These are phyloP conservation scores for Lepidurus apus DNA, from an alignment of 1,140 invertebrate species.

Conservation along the genomic window DNA sequence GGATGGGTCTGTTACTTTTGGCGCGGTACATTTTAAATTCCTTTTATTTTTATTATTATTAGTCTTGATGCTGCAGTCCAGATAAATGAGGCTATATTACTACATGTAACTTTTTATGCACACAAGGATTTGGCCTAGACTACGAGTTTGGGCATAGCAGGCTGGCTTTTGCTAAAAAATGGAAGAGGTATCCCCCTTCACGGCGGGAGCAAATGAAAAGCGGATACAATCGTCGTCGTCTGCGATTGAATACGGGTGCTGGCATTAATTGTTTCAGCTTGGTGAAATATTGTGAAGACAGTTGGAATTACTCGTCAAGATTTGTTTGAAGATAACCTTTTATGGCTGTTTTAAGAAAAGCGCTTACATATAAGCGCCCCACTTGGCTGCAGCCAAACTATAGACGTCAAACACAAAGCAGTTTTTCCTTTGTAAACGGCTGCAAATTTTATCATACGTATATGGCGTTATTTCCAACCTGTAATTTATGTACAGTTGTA, in stretches of 20 bases:
- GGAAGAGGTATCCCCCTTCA: not conserved
- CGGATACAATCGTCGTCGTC: not conserved
- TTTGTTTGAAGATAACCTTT: not conserved
- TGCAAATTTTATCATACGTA: constrained; percentile 1
- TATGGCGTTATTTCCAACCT: constrained; percentile 19
- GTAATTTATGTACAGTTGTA: constrained; percentile 16
- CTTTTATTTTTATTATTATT: not conserved
- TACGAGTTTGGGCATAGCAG: not conserved
- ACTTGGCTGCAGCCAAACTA: not conserved
- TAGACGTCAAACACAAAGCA: not conserved
- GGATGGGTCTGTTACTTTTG: not conserved
- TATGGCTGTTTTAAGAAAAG: not conserved
- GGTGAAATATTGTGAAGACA: not conserved
- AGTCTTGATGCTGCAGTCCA: not conserved
- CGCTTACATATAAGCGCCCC: not conserved
- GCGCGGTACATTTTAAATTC: no score
- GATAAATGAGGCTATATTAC: not conserved
- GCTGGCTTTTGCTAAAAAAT: not conserved
- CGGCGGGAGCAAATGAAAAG: not conserved
- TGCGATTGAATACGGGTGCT: constrained; percentile 21
- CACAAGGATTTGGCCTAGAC: not conserved
- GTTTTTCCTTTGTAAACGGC: not conserved
- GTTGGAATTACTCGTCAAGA: not conserved
- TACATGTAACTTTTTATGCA: not conserved
- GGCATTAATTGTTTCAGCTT: constrained; percentile 9